Evolutionary conservation across 2,797 vertebrate genomes (phyloP).

Genomic region (Steatocranus sp.): DNA sequence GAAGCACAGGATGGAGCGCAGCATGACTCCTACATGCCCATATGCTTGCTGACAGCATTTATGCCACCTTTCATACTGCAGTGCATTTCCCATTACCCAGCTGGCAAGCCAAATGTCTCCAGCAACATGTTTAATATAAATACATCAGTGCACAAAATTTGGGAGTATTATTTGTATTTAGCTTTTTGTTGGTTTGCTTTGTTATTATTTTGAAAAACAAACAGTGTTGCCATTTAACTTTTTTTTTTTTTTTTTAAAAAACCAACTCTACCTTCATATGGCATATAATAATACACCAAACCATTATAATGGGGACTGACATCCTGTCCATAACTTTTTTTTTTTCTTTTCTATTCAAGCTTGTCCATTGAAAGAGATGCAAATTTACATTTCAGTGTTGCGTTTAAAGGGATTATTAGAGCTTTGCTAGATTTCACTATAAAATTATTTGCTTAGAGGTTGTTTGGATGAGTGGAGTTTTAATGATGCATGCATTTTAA

Average conservation of each 20-base stretch:
- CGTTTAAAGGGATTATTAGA: not conserved
- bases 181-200: not conserved
- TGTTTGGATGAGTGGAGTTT: not conserved
- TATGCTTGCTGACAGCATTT: slow-evolving; percentile 39
- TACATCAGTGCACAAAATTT: not conserved
- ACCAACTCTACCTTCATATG: not conserved
- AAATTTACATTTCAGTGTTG: not conserved
- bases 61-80: slow-evolving; percentile 15
- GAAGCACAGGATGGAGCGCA: slow-evolving; percentile 53
- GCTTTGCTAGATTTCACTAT: not conserved
- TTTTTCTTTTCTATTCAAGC: not conserved
- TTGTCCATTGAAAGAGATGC: not conserved
- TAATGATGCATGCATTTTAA: not conserved
- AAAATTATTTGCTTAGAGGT: not conserved
- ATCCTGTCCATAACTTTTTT: not conserved
- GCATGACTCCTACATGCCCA: slow-evolving; percentile 55
- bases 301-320: not conserved
- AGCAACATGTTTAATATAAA: not conserved
- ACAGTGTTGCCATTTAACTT: not conserved
- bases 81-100: slow-evolving; percentile 12
- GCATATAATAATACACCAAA: not conserved
- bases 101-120: slow-evolving; percentile 9
- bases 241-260: no score
- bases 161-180: not conserved
- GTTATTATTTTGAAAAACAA: not conserved